Conservation (phyloP, 2,888 invertebrate species). For the Andricus curvator region DNA sequence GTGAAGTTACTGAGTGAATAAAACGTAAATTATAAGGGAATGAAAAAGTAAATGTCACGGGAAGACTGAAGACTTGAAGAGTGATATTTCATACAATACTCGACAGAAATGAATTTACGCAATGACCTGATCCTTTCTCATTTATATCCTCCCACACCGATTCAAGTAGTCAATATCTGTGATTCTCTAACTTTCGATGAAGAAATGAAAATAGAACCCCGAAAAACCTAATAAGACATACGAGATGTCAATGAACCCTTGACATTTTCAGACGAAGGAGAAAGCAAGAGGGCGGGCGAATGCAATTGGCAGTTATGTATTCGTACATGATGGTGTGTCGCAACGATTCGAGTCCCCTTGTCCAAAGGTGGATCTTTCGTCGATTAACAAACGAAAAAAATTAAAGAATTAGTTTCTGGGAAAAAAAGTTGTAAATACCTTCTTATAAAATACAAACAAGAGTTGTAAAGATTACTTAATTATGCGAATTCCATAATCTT, state of each 20-base stretch:
- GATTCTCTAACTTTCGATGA: not conserved
- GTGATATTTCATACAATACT: not conserved
- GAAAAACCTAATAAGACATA: slow-evolving; percentile 47
- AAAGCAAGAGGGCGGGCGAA: slow-evolving; percentile 72
- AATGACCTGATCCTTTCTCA: slow-evolving; percentile 1
- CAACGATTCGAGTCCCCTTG: slow-evolving; percentile 53
- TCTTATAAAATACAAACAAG: no score
- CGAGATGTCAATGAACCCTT: slow-evolving; percentile 69
- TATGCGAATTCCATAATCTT: no score
- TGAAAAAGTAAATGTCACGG: slow-evolving; percentile 5
- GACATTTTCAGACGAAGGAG: slow-evolving; percentile 75
- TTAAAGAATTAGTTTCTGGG: not conserved
- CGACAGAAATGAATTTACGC: slow-evolving; percentile 1
- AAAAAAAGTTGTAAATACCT: no score
- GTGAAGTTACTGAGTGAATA: not conserved
- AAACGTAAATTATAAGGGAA: not conserved
- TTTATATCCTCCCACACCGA: not conserved
- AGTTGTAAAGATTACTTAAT: no score
- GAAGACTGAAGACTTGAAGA: not conserved
- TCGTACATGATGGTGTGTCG: slow-evolving; percentile 59
- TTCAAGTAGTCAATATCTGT: not conserved
- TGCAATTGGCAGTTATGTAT: slow-evolving; percentile 68
- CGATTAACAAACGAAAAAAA: slow-evolving; percentile 28
- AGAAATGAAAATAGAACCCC: slow-evolving; percentile 43
- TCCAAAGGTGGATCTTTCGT: slow-evolving; percentile 56